Evolutionary conservation across 2,888 invertebrate species (phyloP), one percentile per base, ranked within the genome.

Genomic region (Pseudococcus jackbeardsleyi): DNA sequence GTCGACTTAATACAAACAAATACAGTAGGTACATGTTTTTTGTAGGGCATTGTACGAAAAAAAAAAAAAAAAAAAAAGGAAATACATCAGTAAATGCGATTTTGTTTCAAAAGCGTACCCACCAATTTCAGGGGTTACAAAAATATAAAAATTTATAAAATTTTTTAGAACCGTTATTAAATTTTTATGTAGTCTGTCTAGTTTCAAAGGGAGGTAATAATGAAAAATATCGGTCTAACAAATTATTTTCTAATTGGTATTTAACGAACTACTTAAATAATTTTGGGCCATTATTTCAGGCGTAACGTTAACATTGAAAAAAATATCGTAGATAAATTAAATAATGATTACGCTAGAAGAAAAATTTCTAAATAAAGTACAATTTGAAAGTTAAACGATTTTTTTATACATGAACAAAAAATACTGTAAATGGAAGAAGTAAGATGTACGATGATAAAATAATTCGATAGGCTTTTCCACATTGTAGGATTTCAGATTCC

Each of bases 401-500:
- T 39, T 39, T 22, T 77, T 77, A 77, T 7, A 77, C 22, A 39
- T 33, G 4, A 39, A 77, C 15, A 11, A 33, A 77, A 33, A 77
- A 77, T 33, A 39, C 39, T 17, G 17, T 33, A 39, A 77, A 77
- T 77, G 77, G 77, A 77, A 77, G 77, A 77, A 77, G 39, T 77
- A 77, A 15, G 7, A 26, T 39, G 39, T 77, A 77, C 77, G 77
- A 6, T 77, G 77, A 77, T 26, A 39, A 77, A 39, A 39, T 77
- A 17, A 33, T 39, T 77, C 39, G 77, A 77, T 26, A 77, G 9
- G 33, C 77, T 17, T 39, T 77, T 33, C 77, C 77, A 17, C 77
- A 77, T 39, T 77, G 77, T 15, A 39, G 77, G 39, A 77, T 77
- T 77, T 77, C 77, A 15, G 77, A 15, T 77, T 77, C 77, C 77